Conservation (phyloP, 2,113 vertebrate genomes). For the Rallus limicola region DNA sequence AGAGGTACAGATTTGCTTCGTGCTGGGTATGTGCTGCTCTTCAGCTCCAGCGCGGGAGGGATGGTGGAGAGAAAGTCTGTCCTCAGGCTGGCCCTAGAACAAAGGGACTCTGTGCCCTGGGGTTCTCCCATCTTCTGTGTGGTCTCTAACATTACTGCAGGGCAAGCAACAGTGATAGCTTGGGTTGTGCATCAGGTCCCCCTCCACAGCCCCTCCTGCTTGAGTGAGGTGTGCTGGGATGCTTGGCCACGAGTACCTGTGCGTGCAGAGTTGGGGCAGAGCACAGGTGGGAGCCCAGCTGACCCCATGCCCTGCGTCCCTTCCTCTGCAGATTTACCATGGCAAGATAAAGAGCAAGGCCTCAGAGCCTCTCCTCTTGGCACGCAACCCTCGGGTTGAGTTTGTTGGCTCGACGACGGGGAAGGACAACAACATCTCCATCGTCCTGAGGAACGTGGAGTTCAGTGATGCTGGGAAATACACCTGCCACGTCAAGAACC, state of each 20-base stretch:
- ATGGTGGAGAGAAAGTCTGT: neutral
- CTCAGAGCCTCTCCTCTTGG: neutral
- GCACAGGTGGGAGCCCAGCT: neutral
- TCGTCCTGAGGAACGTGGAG: constrained; percentile 85
- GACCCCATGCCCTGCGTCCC: neutral
- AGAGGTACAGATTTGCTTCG: neutral
- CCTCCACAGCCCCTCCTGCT: accelerated
- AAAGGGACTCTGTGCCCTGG: neutral
- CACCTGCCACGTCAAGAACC: constrained; percentile 90
- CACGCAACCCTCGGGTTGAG: constrained; percentile 74
- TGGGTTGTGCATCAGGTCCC: neutral
- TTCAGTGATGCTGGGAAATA: constrained; percentile 89
- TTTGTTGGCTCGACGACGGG: constrained; percentile 80
- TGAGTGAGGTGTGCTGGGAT: accelerated
- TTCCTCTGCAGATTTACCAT: constrained; percentile 28
- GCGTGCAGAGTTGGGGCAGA: neutral
- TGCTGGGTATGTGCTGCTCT: neutral
- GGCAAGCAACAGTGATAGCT: no score
- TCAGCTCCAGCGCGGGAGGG: neutral
- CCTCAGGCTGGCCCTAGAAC: neutral
- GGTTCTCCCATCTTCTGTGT: neutral
- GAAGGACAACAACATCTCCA: constrained; percentile 84
- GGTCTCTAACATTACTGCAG: accelerated
- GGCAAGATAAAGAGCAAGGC: constrained; percentile 38
- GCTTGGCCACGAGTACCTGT: accelerated